Conservation (phyloP, 2,888 invertebrate species). For the Sesamia inferens region DNA sequence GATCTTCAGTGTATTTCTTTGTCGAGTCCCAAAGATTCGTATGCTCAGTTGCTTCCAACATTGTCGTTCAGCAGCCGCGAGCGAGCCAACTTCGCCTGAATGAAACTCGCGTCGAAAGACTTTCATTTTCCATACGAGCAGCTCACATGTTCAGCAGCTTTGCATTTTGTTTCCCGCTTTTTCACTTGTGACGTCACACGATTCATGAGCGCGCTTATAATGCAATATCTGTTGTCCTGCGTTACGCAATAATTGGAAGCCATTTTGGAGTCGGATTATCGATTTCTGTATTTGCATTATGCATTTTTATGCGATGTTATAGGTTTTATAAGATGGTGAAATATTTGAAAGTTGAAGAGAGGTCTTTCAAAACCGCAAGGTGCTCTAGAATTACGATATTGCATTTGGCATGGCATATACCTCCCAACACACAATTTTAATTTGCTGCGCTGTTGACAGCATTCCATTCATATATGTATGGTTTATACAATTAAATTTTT, state of each 20-base stretch:
- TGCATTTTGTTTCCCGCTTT: slow-evolving; percentile 88
- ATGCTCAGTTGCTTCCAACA: slow-evolving; percentile 66
- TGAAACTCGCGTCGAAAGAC: slow-evolving; percentile 86
- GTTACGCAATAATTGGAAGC: slow-evolving; percentile 3
- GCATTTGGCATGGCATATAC: not conserved
- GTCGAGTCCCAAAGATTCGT: slow-evolving; percentile 49
- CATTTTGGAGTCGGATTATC: slow-evolving; percentile 5
- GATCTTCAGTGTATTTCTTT: slow-evolving; percentile 1
- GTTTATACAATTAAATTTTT: no score
- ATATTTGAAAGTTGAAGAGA: slow-evolving; percentile 7
- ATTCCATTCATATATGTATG: no score
- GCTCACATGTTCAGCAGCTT: slow-evolving; percentile 85
- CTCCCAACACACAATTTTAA: no score
- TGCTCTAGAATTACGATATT: no score
- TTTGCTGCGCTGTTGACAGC: no score
- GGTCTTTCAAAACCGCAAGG: not conserved
- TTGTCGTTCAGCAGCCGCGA: slow-evolving; percentile 75
- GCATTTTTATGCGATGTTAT: not conserved
- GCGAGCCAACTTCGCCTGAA: slow-evolving; percentile 86
- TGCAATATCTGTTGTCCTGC: slow-evolving; percentile 58
- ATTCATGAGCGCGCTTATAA: slow-evolving; percentile 73
- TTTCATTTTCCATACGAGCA: slow-evolving; percentile 89
- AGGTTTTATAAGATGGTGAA: not conserved
- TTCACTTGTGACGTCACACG: slow-evolving; percentile 85
- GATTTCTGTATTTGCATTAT: slow-evolving; percentile 3